These are phyloP conservation scores for Thamnophis sirtalis DNA, from an alignment of 2,113 vertebrate species.

Conservation along the genomic window DNA sequence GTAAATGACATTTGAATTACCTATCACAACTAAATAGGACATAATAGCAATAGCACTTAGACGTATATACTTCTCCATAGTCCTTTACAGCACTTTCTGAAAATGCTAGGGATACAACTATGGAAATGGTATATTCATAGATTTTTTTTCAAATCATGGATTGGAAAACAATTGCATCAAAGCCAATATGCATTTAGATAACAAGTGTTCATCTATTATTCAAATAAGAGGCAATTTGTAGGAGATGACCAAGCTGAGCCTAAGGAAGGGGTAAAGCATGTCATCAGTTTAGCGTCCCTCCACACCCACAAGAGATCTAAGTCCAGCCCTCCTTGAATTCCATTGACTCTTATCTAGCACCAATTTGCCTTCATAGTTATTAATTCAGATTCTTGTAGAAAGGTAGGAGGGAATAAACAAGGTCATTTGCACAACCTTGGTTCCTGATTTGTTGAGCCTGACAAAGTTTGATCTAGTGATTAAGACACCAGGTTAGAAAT, in stretches of 20 bases:
- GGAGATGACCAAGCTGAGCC: neutral
- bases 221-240: neutral
- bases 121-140: neutral
- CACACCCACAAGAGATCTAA: neutral
- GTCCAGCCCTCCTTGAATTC: neutral
- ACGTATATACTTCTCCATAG: neutral
- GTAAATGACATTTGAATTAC: neutral
- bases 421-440: neutral
- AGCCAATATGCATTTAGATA: neutral
- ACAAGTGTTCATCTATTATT: neutral
- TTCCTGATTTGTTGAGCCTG: neutral
- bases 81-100: neutral
- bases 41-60: neutral
- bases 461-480: neutral
- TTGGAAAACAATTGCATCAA: neutral
- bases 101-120: neutral
- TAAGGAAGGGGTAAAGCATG: neutral
- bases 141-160: neutral
- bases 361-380: neutral
- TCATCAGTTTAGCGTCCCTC: neutral
- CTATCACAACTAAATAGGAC: neutral
- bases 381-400: neutral
- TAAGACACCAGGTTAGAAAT: neutral
- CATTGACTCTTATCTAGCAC: neutral
- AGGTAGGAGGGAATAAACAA: neutral